These are phyloP conservation scores for Noctua janthina DNA, from an alignment of 2,888 invertebrate genomes.

Conservation along the genomic window DNA sequence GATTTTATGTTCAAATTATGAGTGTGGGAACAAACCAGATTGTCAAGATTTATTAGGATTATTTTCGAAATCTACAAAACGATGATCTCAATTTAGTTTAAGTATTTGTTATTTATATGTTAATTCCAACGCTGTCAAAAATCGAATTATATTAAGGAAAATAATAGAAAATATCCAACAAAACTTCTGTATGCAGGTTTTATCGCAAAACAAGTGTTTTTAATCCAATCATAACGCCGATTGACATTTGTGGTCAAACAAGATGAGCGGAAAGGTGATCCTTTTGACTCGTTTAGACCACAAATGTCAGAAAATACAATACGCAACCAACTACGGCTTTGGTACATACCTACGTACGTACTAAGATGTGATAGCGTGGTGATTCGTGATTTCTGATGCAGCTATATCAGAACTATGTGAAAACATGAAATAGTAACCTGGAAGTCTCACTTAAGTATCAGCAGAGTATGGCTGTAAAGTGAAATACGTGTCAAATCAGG, in stretches of 20 bases:
- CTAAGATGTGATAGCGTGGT: background rate
- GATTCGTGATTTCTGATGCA: background rate
- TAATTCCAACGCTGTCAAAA: background rate
- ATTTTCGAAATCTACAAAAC: conserved; percentile 11
- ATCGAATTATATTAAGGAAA: conserved; percentile 16
- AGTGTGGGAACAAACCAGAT: conserved; percentile 10
- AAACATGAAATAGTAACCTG: background rate
- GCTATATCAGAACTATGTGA: background rate
- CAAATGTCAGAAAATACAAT: conserved; percentile 8
- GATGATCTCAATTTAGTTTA: background rate
- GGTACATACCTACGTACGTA: background rate
- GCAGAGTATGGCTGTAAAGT: background rate
- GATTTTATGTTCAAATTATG: background rate
- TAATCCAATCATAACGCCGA: background rate
- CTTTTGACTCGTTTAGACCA: conserved; percentile 3
- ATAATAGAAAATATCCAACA: conserved; percentile 4
- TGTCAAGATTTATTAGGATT: background rate
- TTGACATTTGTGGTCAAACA: background rate
- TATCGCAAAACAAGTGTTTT: background rate
- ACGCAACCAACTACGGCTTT: background rate
- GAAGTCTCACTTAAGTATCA: background rate
- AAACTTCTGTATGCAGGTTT: conserved; percentile 1
- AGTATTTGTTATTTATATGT: conserved; percentile 10
- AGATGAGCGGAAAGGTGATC: background rate
- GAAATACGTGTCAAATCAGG: no score